Conservation (phyloP, 2,888 invertebrate genomes). For the Brachylomia viminalis region DNA sequence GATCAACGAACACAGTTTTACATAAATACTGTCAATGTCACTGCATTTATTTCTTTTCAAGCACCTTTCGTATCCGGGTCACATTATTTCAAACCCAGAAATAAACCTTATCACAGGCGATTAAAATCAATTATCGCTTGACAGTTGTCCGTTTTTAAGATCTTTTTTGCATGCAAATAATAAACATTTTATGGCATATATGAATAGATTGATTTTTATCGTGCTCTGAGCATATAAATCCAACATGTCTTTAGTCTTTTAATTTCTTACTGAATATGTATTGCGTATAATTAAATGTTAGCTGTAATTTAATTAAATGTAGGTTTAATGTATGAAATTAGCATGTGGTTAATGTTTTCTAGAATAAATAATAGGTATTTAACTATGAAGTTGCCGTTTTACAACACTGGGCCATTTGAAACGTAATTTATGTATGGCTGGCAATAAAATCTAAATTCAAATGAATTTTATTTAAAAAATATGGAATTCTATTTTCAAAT, state of each 20-base stretch:
- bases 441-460: no score
- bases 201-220: slow-evolving; percentile 46
- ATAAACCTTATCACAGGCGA: not conserved
- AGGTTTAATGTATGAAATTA: slow-evolving; percentile 17
- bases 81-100: not conserved
- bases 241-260: slow-evolving; percentile 30
- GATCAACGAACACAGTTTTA: slow-evolving; percentile 24
- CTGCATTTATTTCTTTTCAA: slow-evolving; percentile 28
- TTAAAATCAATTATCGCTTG: slow-evolving; percentile 16
- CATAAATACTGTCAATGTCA: slow-evolving; percentile 27
- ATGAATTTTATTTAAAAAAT: no score
- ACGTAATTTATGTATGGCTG: no score
- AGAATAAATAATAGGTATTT: no score
- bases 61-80: slow-evolving; percentile 43
- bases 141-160: not conserved
- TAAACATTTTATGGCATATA: slow-evolving; percentile 33
- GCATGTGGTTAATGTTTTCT: slow-evolving; percentile 28
- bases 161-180: slow-evolving; percentile 28
- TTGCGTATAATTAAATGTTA: slow-evolving; percentile 19
- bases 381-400: no score
- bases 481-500: no score
- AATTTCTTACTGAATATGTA: slow-evolving; percentile 40
- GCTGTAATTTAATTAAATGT: slow-evolving; percentile 15
- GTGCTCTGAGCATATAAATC: slow-evolving; percentile 38
- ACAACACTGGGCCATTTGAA: no score